phyloP scores from a whole-genome alignment of 2,797 vertebrate species.

The Poeciliopsis turneri region DNA sequence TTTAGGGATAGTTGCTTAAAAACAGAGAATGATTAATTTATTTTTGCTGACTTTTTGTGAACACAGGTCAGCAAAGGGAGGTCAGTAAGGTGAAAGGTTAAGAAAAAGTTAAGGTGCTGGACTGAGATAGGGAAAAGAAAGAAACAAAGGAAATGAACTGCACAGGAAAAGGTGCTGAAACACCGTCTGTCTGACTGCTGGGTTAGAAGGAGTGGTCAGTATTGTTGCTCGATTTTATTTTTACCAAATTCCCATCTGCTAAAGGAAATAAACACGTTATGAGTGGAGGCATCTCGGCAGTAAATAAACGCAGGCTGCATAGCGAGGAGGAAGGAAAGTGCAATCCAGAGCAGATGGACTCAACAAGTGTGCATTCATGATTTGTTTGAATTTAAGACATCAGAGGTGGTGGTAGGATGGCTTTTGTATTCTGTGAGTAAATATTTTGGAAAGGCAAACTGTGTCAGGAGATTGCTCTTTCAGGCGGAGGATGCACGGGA shows the following conservation, averaged over 20 bases:
- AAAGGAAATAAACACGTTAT: conserved; percentile 31
- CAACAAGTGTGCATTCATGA: conserved; percentile 29
- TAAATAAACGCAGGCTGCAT: conserved; percentile 16
- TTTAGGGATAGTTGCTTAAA: conserved; percentile 36
- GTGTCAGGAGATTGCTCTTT: conserved; percentile 70
- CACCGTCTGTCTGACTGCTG: conserved; percentile 49
- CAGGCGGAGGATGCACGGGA: conserved; percentile 45
- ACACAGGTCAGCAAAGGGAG: conserved; percentile 50
- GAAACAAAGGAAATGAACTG: conserved; percentile 40
- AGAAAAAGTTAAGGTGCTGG: conserved; percentile 51
- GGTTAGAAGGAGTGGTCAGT: conserved; percentile 32
- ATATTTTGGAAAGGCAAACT: conserved; percentile 75
- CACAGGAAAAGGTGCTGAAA: conserved; percentile 58
- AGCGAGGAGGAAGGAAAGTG: conserved; percentile 13
- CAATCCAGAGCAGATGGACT: conserved; percentile 47
- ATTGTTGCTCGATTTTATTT: conserved; percentile 35
- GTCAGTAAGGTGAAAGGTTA: conserved; percentile 45
- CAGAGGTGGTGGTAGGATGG: conserved; percentile 61
- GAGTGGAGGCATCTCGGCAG: conserved; percentile 37
- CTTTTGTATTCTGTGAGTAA: conserved; percentile 73
- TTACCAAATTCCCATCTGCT: conserved; percentile 39
- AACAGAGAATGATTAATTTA: conserved; percentile 49
- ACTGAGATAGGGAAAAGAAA: conserved; percentile 52
- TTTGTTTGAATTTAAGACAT: conserved; percentile 63
- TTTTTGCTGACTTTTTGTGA: conserved; percentile 46